phyloP scores from a whole-genome alignment of 1,140 invertebrate genomes.

The Pissodes strobi region DNA sequence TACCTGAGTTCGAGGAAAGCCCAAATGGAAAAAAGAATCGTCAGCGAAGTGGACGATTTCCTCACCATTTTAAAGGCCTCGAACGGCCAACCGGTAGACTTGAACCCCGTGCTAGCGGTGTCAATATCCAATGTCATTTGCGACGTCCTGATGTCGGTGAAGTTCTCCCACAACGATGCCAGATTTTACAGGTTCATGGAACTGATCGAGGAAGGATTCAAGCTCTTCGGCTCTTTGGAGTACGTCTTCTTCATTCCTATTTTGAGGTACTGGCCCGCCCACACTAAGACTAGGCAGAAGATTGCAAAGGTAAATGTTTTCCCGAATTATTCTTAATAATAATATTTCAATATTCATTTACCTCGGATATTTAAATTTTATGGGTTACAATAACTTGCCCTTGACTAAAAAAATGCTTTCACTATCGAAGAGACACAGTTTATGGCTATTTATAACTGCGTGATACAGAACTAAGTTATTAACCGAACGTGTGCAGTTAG shows the following conservation, averaged over 20 bases:
- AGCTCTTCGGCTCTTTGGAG: slow-evolving; percentile 72
- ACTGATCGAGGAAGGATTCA: slow-evolving; percentile 88
- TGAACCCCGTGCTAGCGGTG: slow-evolving; percentile 74
- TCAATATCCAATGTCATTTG: slow-evolving; percentile 91
- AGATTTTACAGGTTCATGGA: slow-evolving; percentile 78
- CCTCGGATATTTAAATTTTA: no score
- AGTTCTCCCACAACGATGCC: slow-evolving; percentile 77
- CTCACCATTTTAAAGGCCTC: slow-evolving; percentile 65
- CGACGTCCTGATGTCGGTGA: slow-evolving; percentile 84
- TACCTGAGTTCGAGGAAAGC: slow-evolving; percentile 77
- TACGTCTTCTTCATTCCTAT: slow-evolving; percentile 71
- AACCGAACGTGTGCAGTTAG: slow-evolving; percentile 17
- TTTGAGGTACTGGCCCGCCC: slow-evolving; percentile 74
- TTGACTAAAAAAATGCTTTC: slow-evolving; percentile 10
- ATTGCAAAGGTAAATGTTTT: slow-evolving; percentile 63
- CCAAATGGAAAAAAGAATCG: slow-evolving; percentile 84
- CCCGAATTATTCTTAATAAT: neutral
- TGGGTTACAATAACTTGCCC: no score
- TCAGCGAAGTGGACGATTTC: slow-evolving; percentile 78
- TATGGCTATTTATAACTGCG: neutral
- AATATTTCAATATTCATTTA: no score
- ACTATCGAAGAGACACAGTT: neutral
- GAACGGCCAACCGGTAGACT: slow-evolving; percentile 67
- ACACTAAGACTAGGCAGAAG: slow-evolving; percentile 72
- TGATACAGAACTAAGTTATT: neutral